phyloP scores from a whole-genome alignment of 2,113 vertebrate genomes.

The Atractosteus spatula region DNA sequence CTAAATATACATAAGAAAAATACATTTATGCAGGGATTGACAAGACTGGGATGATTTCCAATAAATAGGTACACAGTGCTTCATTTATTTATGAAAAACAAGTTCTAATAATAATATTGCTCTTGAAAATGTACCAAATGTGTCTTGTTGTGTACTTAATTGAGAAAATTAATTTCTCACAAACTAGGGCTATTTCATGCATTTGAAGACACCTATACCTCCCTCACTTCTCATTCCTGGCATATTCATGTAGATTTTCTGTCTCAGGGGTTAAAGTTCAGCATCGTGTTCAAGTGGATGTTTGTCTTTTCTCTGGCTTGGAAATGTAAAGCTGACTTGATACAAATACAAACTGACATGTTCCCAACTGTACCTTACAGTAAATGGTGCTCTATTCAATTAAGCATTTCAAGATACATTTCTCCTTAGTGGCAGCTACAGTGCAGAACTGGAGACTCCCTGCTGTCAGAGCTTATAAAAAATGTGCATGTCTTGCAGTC shows the following conservation, averaged over 20 bases:
- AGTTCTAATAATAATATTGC: conserved; percentile 49
- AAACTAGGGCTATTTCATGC: conserved; percentile 14
- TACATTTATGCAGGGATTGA: background rate
- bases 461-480: conserved; percentile 3
- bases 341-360: background rate
- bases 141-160: conserved; percentile 38
- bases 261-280: background rate
- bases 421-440: background rate
- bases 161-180: conserved; percentile 29
- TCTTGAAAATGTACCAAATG: conserved; percentile 50
- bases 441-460: background rate
- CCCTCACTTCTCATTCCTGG: conserved; percentile 5
- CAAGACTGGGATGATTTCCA: conserved; percentile 28
- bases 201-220: conserved; percentile 40
- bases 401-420: background rate
- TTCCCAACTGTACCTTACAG: background rate
- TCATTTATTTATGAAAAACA: conserved; percentile 55
- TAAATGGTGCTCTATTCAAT: conserved; percentile 10
- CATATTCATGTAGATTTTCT: background rate
- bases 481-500: background rate
- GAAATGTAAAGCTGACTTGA: background rate
- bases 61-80: conserved; percentile 27
- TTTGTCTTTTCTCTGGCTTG: conserved; percentile 2
- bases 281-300: background rate
- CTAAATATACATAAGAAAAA: background rate